phyloP scores from a whole-genome alignment of 2,113 vertebrate species.

The Zonotrichia leucophrys region DNA sequence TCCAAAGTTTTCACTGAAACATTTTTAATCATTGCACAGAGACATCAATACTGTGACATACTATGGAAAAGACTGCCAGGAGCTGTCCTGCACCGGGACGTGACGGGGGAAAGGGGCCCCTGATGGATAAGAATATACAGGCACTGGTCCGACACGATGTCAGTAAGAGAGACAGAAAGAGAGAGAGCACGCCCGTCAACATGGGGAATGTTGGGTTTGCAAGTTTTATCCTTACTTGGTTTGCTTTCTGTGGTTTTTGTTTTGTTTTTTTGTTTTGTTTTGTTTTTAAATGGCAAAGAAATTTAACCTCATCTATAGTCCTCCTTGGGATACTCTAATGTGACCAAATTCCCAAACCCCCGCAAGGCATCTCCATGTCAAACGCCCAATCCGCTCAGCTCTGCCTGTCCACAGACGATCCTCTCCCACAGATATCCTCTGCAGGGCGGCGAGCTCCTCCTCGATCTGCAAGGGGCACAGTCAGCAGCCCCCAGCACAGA shows the following conservation, averaged over 20 bases:
- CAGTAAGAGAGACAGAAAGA: slow-evolving; percentile 86
- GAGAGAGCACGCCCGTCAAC: slow-evolving; percentile 81
- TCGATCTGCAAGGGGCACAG: slow-evolving; percentile 84
- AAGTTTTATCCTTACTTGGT: slow-evolving; percentile 49
- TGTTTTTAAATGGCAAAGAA: slow-evolving; percentile 71
- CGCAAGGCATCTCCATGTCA: slow-evolving; percentile 97
- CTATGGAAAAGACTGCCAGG: slow-evolving; percentile 81
- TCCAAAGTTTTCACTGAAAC: slow-evolving; percentile 67
- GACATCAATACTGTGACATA: slow-evolving; percentile 86
- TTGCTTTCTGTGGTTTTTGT: slow-evolving; percentile 61
- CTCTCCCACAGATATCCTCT: too few species aligned
- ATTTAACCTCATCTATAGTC: slow-evolving; percentile 95
- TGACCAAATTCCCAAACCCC: slow-evolving; percentile 89
- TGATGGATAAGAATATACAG: slow-evolving; percentile 87
- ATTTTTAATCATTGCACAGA: slow-evolving; percentile 82
- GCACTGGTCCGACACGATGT: slow-evolving; percentile 88
- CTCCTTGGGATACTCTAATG: slow-evolving; percentile 95
- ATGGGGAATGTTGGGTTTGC: slow-evolving; percentile 83
- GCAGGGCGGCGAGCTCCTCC: slow-evolving; percentile 96
- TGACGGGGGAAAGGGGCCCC: slow-evolving; percentile 80
- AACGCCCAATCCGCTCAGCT: too few species aligned
- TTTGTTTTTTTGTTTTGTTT: background rate
- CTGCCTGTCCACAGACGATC: too few species aligned
- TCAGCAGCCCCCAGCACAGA: too few species aligned
- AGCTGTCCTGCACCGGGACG: slow-evolving; percentile 83